These are phyloP conservation scores for Zaprionus tsacasi DNA, from an alignment of 1,140 invertebrate species.

Conservation along the genomic window DNA sequence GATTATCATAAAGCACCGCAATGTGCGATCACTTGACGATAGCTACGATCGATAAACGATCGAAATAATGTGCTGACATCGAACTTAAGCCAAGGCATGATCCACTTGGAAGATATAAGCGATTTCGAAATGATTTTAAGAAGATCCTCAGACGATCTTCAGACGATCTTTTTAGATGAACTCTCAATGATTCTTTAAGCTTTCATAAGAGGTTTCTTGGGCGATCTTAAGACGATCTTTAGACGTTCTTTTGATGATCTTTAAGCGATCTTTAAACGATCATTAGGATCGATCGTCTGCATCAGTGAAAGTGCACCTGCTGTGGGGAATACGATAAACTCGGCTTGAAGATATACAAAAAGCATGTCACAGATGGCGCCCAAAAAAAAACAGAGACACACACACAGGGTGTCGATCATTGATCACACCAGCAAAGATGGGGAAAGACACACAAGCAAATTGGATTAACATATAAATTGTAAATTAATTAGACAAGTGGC, in stretches of 20 bases:
- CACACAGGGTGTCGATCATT: constrained; percentile 39
- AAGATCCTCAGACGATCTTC: too few species aligned
- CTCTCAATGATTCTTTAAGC: background rate
- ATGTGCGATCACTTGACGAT: background rate
- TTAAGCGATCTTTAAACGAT: background rate
- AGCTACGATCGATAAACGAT: constrained; percentile 1
- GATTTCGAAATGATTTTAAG: background rate
- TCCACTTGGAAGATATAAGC: too few species aligned
- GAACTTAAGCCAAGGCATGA: background rate
- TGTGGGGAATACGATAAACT: constrained; percentile 29
- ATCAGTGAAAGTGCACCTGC: constrained; percentile 43
- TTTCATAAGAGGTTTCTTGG: background rate
- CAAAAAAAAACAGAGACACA: background rate
- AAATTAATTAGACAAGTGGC: constrained; percentile 77
- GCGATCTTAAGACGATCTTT: background rate
- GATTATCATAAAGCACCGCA: constrained; percentile 21
- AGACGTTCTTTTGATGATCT: background rate
- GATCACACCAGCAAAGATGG: constrained; percentile 22
- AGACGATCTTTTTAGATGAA: too few species aligned
- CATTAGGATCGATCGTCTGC: background rate
- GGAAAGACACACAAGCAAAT: constrained; percentile 50
- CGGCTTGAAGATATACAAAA: background rate
- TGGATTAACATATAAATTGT: constrained; percentile 80
- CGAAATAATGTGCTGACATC: constrained; percentile 21
- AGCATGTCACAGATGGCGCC: constrained; percentile 9